Base-by-base conservation (phyloP, 2,113 vertebrate species). In the Noctilio leporinus region DNA sequence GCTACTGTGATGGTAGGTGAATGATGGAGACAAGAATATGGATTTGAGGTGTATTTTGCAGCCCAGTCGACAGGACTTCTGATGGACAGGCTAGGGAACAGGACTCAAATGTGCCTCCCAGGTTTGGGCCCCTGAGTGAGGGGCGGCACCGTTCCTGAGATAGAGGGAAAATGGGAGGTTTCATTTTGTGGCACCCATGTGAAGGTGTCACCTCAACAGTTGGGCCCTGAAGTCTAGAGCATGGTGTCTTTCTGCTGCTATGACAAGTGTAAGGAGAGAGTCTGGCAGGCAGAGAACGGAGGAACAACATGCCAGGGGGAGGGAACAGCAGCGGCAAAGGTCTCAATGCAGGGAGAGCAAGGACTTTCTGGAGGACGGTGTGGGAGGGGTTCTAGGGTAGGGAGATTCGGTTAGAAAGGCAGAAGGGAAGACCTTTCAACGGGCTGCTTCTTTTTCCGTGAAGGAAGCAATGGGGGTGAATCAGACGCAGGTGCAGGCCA, bases 21-120 rank as follows among this genome's bases (percentile, higher is more conserved):
- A 53, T 38, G 5, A 47, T 4, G 47, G 47, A 0, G 0, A 33
- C 2, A 2, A 30, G 26, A 28, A 30, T 0, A 4, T 1, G 4
- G 28, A 17, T n/a, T n/a, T 6, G 10, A 43, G 86, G 8, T 19
- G 20, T 16, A 86, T 4, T 40, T 17, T 11, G 55, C 77, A 33
- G 26, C 20, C 16, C 10, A 38, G 67, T 0, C 10, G 5, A 22
- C 11, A 35, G 76, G 78, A 7, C 35, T 67, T 14, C n/a, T 47
- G 43, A 26, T 12, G 62, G 45, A 28, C 0, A 30, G 22, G 35
- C 10, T 0, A 64, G 49, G 40, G 57, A 75, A 57, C 30, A 40
- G 30, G 65, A 22, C 3, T 43, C 49, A n/a, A 49, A 40, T 7
- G n/a, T 1, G 10, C 7, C 26, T 17, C 30, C 67, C 1, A 7